Conservation (phyloP, 2,888 invertebrate genomes). For the Torymus auratus region DNA sequence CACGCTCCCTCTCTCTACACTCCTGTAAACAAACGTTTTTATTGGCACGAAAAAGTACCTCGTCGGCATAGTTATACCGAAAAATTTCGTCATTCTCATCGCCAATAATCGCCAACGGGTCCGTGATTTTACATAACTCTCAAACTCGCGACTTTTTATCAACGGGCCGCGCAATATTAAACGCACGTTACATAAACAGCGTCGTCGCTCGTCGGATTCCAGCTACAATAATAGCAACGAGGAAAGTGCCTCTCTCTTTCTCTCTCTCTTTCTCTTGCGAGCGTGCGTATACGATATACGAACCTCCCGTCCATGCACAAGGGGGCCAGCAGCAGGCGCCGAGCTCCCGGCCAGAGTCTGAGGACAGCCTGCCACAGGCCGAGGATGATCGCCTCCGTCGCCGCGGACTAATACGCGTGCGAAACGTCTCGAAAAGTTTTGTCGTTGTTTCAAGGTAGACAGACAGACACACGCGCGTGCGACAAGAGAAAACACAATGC, state of each 20-base stretch:
- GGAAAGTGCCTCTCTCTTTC: background rate
- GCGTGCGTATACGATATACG: constrained; percentile 51
- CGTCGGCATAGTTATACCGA: background rate
- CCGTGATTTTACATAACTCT: too few relatives aligned
- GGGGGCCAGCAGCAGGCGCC: constrained; percentile 18
- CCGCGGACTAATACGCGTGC: constrained; percentile 2
- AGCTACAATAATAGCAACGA: background rate
- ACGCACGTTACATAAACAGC: too few relatives aligned
- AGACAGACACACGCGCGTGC: too few relatives aligned
- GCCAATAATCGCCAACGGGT: too few relatives aligned
- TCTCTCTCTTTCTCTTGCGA: too few relatives aligned
- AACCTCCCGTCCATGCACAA: constrained; percentile 71
- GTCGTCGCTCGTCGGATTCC: background rate
- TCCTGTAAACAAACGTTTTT: background rate
- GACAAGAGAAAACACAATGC: too few relatives aligned
- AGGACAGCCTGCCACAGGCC: background rate
- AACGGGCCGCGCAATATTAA: too few relatives aligned
- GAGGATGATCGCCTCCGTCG: background rate
- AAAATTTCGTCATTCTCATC: background rate
- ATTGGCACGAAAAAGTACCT: background rate
- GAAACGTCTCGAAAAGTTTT: background rate
- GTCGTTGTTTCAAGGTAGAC: too few relatives aligned
- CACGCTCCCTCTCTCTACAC: too few relatives aligned
- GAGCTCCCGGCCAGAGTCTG: constrained; percentile 9
- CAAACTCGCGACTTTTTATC: too few relatives aligned